Evolutionary conservation across 2,797 vertebrate species (phyloP), one percentile per base, ranked within the genome.

Genomic region (Synanceia verrucosa): DNA sequence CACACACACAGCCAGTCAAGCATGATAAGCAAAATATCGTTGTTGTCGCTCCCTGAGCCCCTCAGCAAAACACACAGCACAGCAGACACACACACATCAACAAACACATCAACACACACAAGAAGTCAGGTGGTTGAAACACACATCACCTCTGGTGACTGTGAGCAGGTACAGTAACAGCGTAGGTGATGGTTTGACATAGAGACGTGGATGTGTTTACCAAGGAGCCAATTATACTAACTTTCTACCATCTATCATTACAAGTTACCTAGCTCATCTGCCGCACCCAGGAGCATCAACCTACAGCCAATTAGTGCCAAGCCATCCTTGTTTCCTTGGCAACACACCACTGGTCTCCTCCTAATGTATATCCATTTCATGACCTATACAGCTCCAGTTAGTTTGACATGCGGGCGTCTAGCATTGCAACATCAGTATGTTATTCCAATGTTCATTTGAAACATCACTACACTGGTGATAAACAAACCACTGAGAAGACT

Each of bases 311-410:
- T 88, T 82, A 84, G 78, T 60, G 46, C 53, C 68, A 81, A 78
- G 79, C 39, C 64, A 63, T 73, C 46, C 73, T 69, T 70, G 88
- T 88, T 86, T 83, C 89, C 82, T 64, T 83, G 85, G 86, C 65
- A 89, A 90, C 86, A 50, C 81, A 72, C 52, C 56, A 36, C 59
- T 41, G 64, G 56, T 56, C 43, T 52, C 64, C 36, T 58, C 43
- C 52, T 59, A 73, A 84, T 48, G 24, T 73, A 78, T 73, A 78
- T 62, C 82, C 52, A 69, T 68, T 77, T 31, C 55, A 65, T 39
- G 65, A 65, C 65, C 61, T 56, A 24, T 2, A 23, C 33, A 23
- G 34, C 58, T 26, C 24, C 28, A 28, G 39, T 21, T 23, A 5
- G 36, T 36, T 51, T 51, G 48, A 65, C 73, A 57, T 47, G 50